phyloP scores from a whole-genome alignment of 2,888 invertebrate species.

The Tridacna crocea region DNA sequence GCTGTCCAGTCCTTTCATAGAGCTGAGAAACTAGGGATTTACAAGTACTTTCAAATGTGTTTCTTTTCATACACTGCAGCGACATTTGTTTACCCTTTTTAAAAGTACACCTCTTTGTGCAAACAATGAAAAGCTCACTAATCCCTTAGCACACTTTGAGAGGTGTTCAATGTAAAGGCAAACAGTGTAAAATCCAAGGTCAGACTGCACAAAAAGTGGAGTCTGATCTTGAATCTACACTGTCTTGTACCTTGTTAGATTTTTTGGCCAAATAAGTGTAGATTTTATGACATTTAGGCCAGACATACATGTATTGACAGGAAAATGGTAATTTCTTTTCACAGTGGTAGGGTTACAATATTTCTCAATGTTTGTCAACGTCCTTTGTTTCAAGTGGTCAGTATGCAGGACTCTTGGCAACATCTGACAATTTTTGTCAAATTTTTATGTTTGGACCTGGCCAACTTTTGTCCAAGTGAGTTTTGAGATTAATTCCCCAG shows the following conservation, averaged over 20 bases:
- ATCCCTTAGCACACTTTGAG: background rate
- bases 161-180: too few relatives aligned
- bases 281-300: too few relatives aligned
- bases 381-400: conserved; percentile 7
- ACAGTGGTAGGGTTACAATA: too few relatives aligned
- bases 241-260: too few relatives aligned
- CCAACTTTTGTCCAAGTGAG: background rate
- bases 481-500: too few relatives aligned
- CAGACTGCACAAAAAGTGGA: too few relatives aligned
- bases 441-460: background rate
- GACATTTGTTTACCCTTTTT: conserved; percentile 17
- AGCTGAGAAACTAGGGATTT: background rate
- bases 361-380: conserved; percentile 10
- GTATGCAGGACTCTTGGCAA: background rate
- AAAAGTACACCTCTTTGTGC: conserved; percentile 18
- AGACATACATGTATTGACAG: too few relatives aligned
- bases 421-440: conserved; percentile 3
- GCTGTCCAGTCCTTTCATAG: conserved; percentile 1
- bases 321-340: too few relatives aligned
- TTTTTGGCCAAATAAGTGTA: too few relatives aligned
- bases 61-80: conserved; percentile 11
- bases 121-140: background rate
- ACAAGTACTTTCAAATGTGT: conserved; percentile 18
- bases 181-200: too few relatives aligned
- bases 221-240: too few relatives aligned